These are phyloP conservation scores for Selenia dentaria DNA, from an alignment of 2,888 invertebrate species.

Conservation along the genomic window DNA sequence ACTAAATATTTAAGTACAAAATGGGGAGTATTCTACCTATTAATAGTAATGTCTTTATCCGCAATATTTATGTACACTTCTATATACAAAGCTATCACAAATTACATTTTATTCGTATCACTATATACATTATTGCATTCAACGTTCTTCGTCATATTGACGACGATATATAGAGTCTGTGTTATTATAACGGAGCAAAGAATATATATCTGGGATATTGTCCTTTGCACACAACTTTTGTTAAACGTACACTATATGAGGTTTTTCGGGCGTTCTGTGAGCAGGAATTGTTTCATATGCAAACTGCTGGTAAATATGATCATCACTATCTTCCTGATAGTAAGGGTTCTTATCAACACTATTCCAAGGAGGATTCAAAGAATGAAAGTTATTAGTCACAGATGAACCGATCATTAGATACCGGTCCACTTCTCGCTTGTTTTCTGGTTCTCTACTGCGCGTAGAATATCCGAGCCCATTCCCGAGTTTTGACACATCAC, in stretches of 20 bases:
- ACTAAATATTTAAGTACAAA: constrained; percentile 78
- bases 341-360: constrained; percentile 79
- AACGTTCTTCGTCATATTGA: constrained; percentile 60
- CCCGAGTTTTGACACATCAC: constrained; percentile 78
- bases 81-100: constrained; percentile 84
- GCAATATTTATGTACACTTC: constrained; percentile 74
- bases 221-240: constrained; percentile 73
- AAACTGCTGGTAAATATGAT: constrained; percentile 81
- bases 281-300: constrained; percentile 81
- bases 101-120: constrained; percentile 78
- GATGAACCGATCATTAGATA: constrained; percentile 82
- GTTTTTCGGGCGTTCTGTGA: constrained; percentile 82
- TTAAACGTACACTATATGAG: constrained; percentile 86
- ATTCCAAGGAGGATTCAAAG: constrained; percentile 80
- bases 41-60: constrained; percentile 65
- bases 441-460: constrained; percentile 74
- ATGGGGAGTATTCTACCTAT: constrained; percentile 58
- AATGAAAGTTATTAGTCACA: constrained; percentile 80
- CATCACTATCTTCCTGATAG: constrained; percentile 77
- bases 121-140: constrained; percentile 83
- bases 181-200: constrained; percentile 62
- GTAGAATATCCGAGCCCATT: constrained; percentile 80
- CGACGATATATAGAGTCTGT: constrained; percentile 56
- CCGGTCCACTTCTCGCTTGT: constrained; percentile 77
- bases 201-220: constrained; percentile 64